These are phyloP conservation scores for Regulus satrapa DNA, from an alignment of 2,113 vertebrate species.

Conservation along the genomic window DNA sequence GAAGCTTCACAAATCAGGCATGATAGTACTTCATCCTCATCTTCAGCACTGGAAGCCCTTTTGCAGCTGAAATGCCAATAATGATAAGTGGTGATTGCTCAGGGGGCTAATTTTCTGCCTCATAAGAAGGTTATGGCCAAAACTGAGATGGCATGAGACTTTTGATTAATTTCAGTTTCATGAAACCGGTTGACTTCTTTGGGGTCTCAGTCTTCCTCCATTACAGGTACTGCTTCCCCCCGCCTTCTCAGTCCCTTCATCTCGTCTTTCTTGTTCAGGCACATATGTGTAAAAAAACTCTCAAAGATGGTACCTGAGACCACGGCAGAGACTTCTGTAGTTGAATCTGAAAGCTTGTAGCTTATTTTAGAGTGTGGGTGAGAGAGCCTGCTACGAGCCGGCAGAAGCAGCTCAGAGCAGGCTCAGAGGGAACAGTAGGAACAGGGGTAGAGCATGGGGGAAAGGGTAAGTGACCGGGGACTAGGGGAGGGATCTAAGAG, in stretches of 20 bases:
- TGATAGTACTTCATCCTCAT: background rate
- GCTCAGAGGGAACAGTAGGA: no score
- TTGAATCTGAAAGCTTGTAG: no score
- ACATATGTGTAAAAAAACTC: no score
- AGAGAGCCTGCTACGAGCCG: no score
- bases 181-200: background rate
- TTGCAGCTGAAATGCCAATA: background rate
- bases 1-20: background rate
- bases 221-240: background rate
- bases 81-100: background rate
- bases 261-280: background rate
- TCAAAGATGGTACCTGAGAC: no score
- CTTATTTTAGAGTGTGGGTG: no score
- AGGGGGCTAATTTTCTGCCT: background rate
- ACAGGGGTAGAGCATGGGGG: no score
- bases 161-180: background rate
- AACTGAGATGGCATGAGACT: background rate
- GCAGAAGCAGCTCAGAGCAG: no score
- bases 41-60: background rate
- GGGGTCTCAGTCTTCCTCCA: background rate
- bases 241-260: background rate
- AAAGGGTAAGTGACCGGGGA: no score
- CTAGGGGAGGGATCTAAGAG: no score
- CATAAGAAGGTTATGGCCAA: background rate
- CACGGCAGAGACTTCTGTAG: no score